These are phyloP conservation scores for Acleris emargana DNA, from an alignment of 2,888 invertebrate genomes.

Conservation along the genomic window DNA sequence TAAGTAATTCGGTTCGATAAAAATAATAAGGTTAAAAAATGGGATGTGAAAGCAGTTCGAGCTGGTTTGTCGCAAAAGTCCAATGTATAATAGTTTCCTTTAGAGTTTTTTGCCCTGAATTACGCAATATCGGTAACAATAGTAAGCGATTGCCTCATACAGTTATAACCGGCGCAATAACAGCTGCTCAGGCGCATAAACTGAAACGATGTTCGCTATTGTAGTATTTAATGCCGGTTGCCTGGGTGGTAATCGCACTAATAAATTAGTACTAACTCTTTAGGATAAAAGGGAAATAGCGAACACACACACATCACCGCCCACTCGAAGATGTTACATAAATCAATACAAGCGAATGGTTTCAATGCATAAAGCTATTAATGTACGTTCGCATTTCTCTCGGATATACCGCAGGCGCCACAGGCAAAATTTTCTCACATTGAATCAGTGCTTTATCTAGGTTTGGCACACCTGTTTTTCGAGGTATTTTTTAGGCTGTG, in stretches of 20 bases:
- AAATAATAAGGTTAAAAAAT: too few species aligned
- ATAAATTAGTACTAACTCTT: slow-evolving; percentile 38
- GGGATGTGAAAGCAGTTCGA: too few species aligned
- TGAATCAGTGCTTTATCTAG: slow-evolving; percentile 11
- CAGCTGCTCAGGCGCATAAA: slow-evolving; percentile 20
- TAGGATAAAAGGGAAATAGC: slow-evolving; percentile 52
- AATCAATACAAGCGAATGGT: slow-evolving; percentile 68
- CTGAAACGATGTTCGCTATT: slow-evolving; percentile 29
- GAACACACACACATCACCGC: slow-evolving; percentile 60
- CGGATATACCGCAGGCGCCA: slow-evolving; percentile 30
- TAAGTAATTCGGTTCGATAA: too few species aligned
- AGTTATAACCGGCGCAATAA: slow-evolving; percentile 2
- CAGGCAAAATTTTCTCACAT: slow-evolving; percentile 38
- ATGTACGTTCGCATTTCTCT: slow-evolving; percentile 44
- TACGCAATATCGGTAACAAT: neutral
- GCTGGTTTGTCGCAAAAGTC: too few species aligned
- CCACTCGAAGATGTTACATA: slow-evolving; percentile 61
- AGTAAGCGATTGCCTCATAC: slow-evolving; percentile 3
- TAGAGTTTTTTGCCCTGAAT: too few species aligned
- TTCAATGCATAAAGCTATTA: slow-evolving; percentile 63
- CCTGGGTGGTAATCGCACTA: slow-evolving; percentile 37
- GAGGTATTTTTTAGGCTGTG: slow-evolving; percentile 40
- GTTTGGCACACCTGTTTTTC: neutral
- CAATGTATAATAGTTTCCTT: too few species aligned
- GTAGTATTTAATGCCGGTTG: slow-evolving; percentile 35